phyloP scores from a whole-genome alignment of 2,888 invertebrate species.

The Neocrepidodera transversa region DNA sequence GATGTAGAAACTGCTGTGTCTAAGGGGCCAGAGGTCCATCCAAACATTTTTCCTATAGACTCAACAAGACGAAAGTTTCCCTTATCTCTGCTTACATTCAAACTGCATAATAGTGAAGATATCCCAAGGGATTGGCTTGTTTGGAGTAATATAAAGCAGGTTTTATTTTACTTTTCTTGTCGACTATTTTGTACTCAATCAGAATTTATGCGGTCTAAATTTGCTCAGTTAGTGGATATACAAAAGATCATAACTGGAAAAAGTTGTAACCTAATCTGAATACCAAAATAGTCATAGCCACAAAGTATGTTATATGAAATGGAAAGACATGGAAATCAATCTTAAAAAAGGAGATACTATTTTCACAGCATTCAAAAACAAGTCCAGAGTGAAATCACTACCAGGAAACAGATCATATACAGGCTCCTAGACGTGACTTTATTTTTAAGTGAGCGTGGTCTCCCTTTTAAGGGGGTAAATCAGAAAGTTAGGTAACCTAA shows the following conservation, averaged over 20 bases:
- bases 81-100: conserved; percentile 11
- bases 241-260: conserved; percentile 11
- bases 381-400: background rate
- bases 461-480: background rate
- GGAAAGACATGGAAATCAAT: no score
- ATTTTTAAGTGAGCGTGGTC: conserved; percentile 4
- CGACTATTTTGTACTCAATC: conserved; percentile 13
- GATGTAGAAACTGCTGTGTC: conserved; percentile 8
- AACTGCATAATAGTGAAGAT: conserved; percentile 6
- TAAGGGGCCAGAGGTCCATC: background rate
- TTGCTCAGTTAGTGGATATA: conserved; percentile 15
- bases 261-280: conserved; percentile 1
- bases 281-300: conserved; percentile 5
- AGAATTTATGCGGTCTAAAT: conserved; percentile 8
- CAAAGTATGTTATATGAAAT: background rate
- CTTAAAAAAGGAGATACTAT: conserved; percentile 1
- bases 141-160: conserved; percentile 10
- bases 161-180: conserved; percentile 9
- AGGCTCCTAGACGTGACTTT: background rate
- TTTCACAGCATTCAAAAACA: background rate
- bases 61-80: conserved; percentile 11
- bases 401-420: conserved; percentile 1
- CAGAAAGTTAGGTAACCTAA: background rate
- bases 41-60: conserved; percentile 8
- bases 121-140: conserved; percentile 12